Evolutionary conservation across 2,888 invertebrate species (phyloP), one percentile per base, ranked within the genome.

Genomic region (Reticulitermes lucifugus): DNA sequence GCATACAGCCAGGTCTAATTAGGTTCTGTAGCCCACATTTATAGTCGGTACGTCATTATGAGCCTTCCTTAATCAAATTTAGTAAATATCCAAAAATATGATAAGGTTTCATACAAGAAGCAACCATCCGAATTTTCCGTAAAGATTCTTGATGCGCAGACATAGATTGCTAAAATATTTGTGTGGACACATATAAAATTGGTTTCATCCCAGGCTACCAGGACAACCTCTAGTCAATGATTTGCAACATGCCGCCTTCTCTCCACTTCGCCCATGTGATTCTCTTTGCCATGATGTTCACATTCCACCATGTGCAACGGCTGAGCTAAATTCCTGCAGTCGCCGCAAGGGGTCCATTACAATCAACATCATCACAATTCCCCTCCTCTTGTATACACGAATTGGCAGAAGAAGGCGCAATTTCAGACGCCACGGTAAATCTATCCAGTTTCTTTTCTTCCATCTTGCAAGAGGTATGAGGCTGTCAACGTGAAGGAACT

Each of bases 241-340:
- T 65, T 65, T 65, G 65, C 14, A 65, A 65, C 65, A 25, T 10
- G 65, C 65, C n/a, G 65, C 14, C 25, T 65, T 25, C 65, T 65
- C 2, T 25, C 65, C 55, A 55, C 55, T 14, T 55, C 55, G 14
- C 55, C 55, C 55, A 18, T 55, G n/a, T 10, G 65, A 65, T 65
- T 41, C 73, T 73, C 18, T 35, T 25, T 41, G 73, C 41, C 41
- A 10, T 22, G 22, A 77, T 77, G 77, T 35, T 43, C 77, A 51
- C 77, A 77, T 77, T 77, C 77, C 77, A 51, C 46, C 77, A 77
- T 77, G 77, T 77, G 77, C 73, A 73, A 70, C 29, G 70, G n/a
- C 25, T 29, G 70, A 70, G 70, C 41, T 41, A 41, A 73, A 77
- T 77, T 77, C 77, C 77, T 25, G 77, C 77, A 77, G n/a, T 46